phyloP scores from a whole-genome alignment of 2,888 invertebrate species.

The Melieria picta region DNA sequence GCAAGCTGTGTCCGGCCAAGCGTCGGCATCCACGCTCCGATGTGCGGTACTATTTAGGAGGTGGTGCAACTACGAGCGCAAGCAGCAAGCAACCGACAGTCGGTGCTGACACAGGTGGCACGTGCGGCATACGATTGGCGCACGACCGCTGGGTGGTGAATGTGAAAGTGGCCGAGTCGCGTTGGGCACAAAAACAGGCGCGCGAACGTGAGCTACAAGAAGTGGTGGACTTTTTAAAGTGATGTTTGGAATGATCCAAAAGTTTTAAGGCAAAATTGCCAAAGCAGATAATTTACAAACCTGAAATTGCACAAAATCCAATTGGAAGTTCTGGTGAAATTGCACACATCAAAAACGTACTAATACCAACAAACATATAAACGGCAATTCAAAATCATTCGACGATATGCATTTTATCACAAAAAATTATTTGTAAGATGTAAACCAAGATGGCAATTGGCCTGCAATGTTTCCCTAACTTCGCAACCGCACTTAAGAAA shows the following conservation, averaged over 20 bases:
- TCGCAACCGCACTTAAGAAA: no score
- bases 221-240: conserved; percentile 77
- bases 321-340: no score
- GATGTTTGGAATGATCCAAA: not conserved
- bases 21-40: conserved; percentile 63
- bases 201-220: conserved; percentile 78
- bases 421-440: no score
- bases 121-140: conserved; percentile 73
- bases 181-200: conserved; percentile 83
- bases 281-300: no score
- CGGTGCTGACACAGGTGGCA: conserved; percentile 43
- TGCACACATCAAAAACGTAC: no score
- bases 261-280: no score
- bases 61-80: conserved; percentile 29
- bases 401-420: no score
- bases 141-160: conserved; percentile 79
- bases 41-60: conserved; percentile 55
- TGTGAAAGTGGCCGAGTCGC: conserved; percentile 75
- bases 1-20: conserved; percentile 73
- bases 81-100: conserved; percentile 35
- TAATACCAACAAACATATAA: no score
- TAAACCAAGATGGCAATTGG: no score
- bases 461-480: no score
- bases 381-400: no score
- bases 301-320: no score